Conservation (phyloP, 2,797 vertebrate genomes). For the Falco biarmicus region DNA sequence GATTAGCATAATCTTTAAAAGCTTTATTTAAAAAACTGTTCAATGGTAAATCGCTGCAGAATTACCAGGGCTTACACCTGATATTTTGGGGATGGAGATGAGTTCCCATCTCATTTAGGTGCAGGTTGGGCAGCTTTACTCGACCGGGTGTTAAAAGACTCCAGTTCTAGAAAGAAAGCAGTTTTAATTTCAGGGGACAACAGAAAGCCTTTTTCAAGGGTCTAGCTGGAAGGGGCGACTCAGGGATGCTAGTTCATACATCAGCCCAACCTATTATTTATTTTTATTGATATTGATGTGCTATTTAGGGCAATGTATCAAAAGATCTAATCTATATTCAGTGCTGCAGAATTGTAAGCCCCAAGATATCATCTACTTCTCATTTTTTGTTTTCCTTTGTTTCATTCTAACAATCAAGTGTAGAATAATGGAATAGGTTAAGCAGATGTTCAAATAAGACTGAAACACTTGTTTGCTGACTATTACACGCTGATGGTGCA, state of each 20-base stretch:
- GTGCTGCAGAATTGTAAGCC: not conserved
- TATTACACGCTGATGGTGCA: not conserved
- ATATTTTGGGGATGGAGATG: not conserved
- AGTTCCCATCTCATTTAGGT: not conserved
- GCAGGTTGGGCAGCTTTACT: not conserved
- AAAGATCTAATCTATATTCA: not conserved
- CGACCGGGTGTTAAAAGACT: not conserved
- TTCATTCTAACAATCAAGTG: not conserved
- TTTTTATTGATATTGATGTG: not conserved
- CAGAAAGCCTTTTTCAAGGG: not conserved
- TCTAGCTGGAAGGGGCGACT: not conserved
- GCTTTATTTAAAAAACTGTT: not conserved
- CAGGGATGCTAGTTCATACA: not conserved
- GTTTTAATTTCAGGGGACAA: not conserved
- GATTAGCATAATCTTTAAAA: not conserved
- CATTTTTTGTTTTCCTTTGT: not conserved
- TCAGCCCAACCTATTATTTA: not conserved
- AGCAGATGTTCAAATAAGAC: not conserved
- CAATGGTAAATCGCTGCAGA: not conserved
- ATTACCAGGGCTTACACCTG: not conserved
- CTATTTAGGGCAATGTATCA: not conserved
- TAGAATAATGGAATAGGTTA: not conserved
- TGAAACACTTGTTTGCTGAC: not conserved
- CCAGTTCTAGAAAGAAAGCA: not conserved
- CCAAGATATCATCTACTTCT: not conserved